Percentiles rank a stretch among this genome's conserved stretches.
phyloP scores from a whole-genome alignment of 2,113 vertebrate species.

The Microcebus griseorufus region DNA sequence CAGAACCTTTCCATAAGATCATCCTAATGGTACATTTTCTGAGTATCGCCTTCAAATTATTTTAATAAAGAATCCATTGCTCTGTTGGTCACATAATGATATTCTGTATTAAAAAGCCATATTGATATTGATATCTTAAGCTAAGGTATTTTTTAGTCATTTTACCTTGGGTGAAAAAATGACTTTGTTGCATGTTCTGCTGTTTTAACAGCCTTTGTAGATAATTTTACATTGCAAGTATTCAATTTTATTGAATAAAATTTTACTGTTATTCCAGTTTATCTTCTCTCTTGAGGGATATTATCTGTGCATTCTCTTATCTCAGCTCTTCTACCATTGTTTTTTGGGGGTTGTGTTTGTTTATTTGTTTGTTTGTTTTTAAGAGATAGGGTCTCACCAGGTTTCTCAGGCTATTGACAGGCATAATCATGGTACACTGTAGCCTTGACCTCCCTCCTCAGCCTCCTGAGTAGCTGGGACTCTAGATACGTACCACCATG shows the following conservation, averaged over 20 bases:
- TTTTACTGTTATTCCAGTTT: background rate
- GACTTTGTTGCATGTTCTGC: background rate
- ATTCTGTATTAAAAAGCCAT: slow-evolving; percentile 60
- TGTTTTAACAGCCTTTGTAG: background rate
- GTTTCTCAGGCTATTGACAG: background rate
- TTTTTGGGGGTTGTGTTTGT: background rate
- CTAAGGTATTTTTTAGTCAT: slow-evolving; percentile 43
- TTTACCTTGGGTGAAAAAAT: background rate
- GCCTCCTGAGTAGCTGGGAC: background rate
- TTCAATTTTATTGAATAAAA: background rate
- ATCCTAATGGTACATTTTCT: slow-evolving; percentile 57
- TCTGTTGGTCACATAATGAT: slow-evolving; percentile 34
- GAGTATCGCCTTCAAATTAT: slow-evolving; percentile 68
- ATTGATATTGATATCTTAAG: slow-evolving; percentile 55
- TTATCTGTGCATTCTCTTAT: background rate
- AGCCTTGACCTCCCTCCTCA: background rate
- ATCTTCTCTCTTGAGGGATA: background rate
- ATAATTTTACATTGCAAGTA: background rate
- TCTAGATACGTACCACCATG: background rate
- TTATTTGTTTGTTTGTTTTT: no score
- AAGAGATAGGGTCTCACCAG: no score
- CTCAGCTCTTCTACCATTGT: background rate
- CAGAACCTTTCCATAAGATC: slow-evolving; percentile 72
- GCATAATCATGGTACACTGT: background rate
- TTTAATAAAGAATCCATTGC: slow-evolving; percentile 68